phyloP scores from a whole-genome alignment of 2,888 invertebrate genomes.

The Diarsia mendica region DNA sequence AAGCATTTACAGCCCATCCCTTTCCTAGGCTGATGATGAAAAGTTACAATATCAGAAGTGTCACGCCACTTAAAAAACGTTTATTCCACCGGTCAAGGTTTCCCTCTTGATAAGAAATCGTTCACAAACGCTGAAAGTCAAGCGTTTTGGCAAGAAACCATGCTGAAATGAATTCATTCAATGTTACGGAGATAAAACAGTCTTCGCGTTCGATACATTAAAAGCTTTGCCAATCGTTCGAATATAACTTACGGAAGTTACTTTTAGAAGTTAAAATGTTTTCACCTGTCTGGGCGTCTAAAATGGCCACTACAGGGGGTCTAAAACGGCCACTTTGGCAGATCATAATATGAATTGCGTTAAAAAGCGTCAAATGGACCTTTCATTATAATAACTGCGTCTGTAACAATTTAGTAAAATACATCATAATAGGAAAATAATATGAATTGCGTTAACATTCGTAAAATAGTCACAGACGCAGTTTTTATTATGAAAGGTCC shows the following conservation, averaged over 20 bases:
- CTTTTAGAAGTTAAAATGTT: background rate
- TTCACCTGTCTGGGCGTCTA: background rate
- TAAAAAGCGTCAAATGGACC: no score
- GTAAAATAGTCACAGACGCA: no score
- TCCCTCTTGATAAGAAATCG: constrained; percentile 3
- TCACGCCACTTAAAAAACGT: background rate
- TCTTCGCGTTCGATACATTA: constrained; percentile 23
- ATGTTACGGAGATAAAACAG: constrained; percentile 37
- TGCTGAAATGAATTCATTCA: constrained; percentile 35
- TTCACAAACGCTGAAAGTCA: constrained; percentile 28
- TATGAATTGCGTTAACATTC: no score
- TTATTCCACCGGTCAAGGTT: background rate
- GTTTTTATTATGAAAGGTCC: no score
- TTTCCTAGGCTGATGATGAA: no score
- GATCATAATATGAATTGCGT: no score
- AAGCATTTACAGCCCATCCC: no score
- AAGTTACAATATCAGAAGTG: background rate
- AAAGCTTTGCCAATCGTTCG: constrained; percentile 24
- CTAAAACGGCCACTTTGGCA: no score
- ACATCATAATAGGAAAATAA: no score
- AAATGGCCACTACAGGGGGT: no score
- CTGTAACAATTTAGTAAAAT: no score
- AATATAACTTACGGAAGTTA: constrained; percentile 9
- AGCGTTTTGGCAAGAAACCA: constrained; percentile 46
- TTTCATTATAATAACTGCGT: no score